phyloP scores from a whole-genome alignment of 1,140 invertebrate genomes.

The Drosophila pseudoobscura region DNA sequence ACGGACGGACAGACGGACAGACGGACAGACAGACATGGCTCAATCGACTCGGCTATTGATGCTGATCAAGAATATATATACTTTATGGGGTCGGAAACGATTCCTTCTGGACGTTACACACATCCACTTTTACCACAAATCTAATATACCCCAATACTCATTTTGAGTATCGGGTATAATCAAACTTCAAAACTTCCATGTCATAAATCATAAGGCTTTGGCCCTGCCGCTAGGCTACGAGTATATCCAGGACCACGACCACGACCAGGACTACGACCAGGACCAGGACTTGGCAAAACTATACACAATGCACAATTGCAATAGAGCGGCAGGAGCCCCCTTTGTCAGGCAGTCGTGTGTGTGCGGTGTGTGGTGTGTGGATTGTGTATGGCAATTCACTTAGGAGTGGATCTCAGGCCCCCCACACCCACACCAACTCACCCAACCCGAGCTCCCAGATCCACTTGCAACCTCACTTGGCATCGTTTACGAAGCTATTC shows the following conservation, averaged over 20 bases:
- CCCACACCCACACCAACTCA: neutral
- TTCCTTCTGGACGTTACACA: too few relatives aligned
- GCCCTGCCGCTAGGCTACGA: constrained; percentile 1
- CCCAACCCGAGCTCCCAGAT: constrained; percentile 5
- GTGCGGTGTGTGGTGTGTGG: constrained; percentile 1
- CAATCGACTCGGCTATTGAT: too few relatives aligned
- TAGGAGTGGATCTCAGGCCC: constrained; percentile 30
- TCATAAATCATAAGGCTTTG: constrained; percentile 75
- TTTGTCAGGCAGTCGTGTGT: constrained; percentile 64
- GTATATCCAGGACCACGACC: neutral
- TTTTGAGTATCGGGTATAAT: too few relatives aligned
- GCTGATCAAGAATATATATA: too few relatives aligned
- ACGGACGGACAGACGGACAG: too few relatives aligned
- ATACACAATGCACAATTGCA: constrained; percentile 44
- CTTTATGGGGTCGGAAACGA: too few relatives aligned
- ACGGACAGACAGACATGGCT: too few relatives aligned
- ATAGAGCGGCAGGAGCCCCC: constrained; percentile 14
- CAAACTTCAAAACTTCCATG: constrained; percentile 74
- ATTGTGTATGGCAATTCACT: constrained; percentile 67
- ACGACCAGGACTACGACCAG: neutral
- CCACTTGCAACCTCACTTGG: constrained; percentile 37
- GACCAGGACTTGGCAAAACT: constrained; percentile 41
- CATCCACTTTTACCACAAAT: too few relatives aligned
- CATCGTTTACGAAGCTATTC: constrained; percentile 73
- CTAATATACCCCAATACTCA: too few relatives aligned